Evolutionary conservation across 2,888 invertebrate genomes (phyloP), one percentile per base, ranked within the genome.

Genomic region (Siphonodentalium dalli): DNA sequence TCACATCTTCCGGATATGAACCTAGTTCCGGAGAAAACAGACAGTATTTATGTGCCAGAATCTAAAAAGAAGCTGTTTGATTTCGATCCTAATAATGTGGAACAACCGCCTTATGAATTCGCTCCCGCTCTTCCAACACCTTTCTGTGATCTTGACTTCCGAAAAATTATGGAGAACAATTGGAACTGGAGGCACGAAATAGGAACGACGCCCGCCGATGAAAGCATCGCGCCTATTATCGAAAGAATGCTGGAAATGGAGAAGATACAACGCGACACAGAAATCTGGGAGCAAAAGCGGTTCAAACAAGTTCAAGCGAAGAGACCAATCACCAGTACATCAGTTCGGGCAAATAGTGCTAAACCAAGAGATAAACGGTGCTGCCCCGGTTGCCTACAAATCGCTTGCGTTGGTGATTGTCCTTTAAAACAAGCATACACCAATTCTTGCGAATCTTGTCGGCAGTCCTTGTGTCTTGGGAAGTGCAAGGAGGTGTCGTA

Each of bases 351-450:
- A 29, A 43, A 18, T 26, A 67, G 62, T 53, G 61, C 66, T 21
- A 65, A 60, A 45, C 37, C 56, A 3, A 46, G 57, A 20, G 71
- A 72, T 51, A 69, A 59, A 45, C 60, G 69, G 3, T 76, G 75
- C 48, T 72, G 72, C 35, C 40, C 60, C 9, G 56, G 63, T 24
- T 77, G 77, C 46, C 57, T 75, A 23, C 77, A 75, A 55, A 58
- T 66, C 3, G 70, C 73, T 1, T 76, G 76, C 50, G 67, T 68
- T 21, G 76, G 76, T 0, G 74, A 75, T 62, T 75, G 76, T 51
- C 72, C 74, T 0, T 69, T 66, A 35, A 75, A 75, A 61, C 43
- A 54, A 6, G 58, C 58, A 37, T 57, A 55, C 41, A 47, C 64
- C 2, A 57, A 63, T 40, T 46, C 56, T 3, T 73, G 72, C 46